Percentiles rank a stretch among this genome's conserved stretches.
These are phyloP conservation scores for Labeo catla DNA, from an alignment of 2,113 vertebrate species.

Conservation along the genomic window DNA sequence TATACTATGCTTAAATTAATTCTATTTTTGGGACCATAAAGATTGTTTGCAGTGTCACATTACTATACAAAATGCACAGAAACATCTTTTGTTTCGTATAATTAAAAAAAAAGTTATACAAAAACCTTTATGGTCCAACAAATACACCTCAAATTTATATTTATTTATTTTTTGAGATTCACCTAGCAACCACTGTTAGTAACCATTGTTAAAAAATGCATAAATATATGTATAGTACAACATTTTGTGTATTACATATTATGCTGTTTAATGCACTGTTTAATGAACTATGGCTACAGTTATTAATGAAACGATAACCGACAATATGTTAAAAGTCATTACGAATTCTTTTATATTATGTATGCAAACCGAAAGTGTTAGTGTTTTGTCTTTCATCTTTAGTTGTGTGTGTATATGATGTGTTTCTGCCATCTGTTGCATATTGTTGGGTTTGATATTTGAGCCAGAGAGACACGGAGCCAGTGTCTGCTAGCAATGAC, in stretches of 20 bases:
- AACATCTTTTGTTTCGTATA: too few relatives aligned
- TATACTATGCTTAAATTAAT: too few relatives aligned
- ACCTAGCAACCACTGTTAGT: not conserved
- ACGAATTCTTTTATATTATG: not conserved
- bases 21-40: too few relatives aligned
- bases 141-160: not conserved
- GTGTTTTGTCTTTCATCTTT: not conserved
- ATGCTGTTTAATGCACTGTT: not conserved
- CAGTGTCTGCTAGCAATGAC: constrained; percentile 35
- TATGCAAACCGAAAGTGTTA: not conserved
- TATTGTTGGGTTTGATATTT: constrained; percentile 2
- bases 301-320: not conserved
- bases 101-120: not conserved
- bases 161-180: not conserved
- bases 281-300: not conserved
- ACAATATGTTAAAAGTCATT: not conserved
- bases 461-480: constrained; percentile 2
- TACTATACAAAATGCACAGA: too few relatives aligned
- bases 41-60: too few relatives aligned
- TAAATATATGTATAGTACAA: not conserved
- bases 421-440: not conserved
- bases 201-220: not conserved
- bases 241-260: not conserved
- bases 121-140: not conserved
- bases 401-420: constrained; percentile 8